Percentiles rank a stretch among this genome's conserved stretches.
phyloP scores from a whole-genome alignment of 2,888 invertebrate species.

The Drosophila nigricruria region DNA sequence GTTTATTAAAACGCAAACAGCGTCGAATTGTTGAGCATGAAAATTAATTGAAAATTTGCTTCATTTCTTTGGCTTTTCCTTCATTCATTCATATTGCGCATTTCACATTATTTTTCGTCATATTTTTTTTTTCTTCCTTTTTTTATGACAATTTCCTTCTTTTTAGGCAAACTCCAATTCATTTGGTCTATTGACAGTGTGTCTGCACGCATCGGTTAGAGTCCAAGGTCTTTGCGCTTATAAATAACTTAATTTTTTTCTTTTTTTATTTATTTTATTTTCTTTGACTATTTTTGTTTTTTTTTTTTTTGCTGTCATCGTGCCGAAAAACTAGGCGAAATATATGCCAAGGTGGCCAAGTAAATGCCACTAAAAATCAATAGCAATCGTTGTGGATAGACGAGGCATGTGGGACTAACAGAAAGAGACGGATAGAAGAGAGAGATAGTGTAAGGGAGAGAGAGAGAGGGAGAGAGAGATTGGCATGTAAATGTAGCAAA shows the following conservation, averaged over 20 bases:
- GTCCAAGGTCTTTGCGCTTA: slow-evolving; percentile 64
- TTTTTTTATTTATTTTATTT: slow-evolving; percentile 19
- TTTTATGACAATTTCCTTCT: slow-evolving; percentile 21
- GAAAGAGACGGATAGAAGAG: neutral
- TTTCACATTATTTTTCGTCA: neutral
- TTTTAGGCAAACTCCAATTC: slow-evolving; percentile 42
- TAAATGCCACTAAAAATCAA: slow-evolving; percentile 62
- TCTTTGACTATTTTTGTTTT: neutral
- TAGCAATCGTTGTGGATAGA: slow-evolving; percentile 44
- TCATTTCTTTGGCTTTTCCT: slow-evolving; percentile 14
- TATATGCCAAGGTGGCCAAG: slow-evolving; percentile 64
- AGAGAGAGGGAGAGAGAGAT: neutral
- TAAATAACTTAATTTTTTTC: slow-evolving; percentile 68
- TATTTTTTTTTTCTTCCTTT: slow-evolving; percentile 22
- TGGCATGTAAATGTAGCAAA: slow-evolving; percentile 31
- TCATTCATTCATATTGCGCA: neutral
- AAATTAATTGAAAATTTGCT: slow-evolving; percentile 74
- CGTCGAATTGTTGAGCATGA: slow-evolving; percentile 41
- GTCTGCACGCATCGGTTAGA: slow-evolving; percentile 62
- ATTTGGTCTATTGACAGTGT: slow-evolving; percentile 68
- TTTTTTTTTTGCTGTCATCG: slow-evolving; percentile 51
- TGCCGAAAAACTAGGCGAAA: slow-evolving; percentile 47
- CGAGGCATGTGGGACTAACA: slow-evolving; percentile 7
- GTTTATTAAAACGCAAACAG: slow-evolving; percentile 68
- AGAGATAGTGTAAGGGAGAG: neutral